Evolutionary conservation across 1,140 invertebrate genomes (phyloP), one percentile per base, ranked within the genome.

Genomic region (Drosophila auraria): DNA sequence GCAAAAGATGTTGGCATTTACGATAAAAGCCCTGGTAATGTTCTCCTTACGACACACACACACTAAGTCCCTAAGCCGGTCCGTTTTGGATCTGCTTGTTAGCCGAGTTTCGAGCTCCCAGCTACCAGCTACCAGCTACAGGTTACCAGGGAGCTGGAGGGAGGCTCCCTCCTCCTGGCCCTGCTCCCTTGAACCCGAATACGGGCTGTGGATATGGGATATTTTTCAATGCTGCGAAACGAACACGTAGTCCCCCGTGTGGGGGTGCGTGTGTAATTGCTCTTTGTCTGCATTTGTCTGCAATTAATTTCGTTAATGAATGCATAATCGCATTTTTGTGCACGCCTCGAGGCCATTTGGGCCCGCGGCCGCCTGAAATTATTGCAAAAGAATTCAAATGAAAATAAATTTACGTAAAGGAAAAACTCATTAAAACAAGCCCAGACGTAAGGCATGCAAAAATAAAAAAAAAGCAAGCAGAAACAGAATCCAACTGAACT

Each of bases 331-430:
- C 84, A 90, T 87, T 87, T 87, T 84, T 90, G 84, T 79, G 70
- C 82, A 83, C 86, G 84, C 84, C 84, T 87, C 82, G 65, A 81
- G 76, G 84, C 81, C 82, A 84, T 84, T 90, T 87, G 77, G 69
- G 59, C 76, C 59, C 56, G 76, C 54, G 77, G 60, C 66, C 36
- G 77, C 30, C 76, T 65, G 75, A 79, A 79, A 79, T 79, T 79
- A 79, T 79, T 83, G 62, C 78, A 81, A 82, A 87, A 81, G 86
- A 87, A 87, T 87, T 87, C 84, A 87, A 87, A 87, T 87, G 81
- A 87, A 89, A 87, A 87, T 87, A 87, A 87, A 87, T 87, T 87
- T 90, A 87, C 84, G 84, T 79, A 87, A 87, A 89, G 84, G 86
- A 87, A 90, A 87, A 87, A 84, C 84, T 87, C 86, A 87, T 87